phyloP scores from a whole-genome alignment of 1,140 invertebrate species.

The Nylanderia fulva region DNA sequence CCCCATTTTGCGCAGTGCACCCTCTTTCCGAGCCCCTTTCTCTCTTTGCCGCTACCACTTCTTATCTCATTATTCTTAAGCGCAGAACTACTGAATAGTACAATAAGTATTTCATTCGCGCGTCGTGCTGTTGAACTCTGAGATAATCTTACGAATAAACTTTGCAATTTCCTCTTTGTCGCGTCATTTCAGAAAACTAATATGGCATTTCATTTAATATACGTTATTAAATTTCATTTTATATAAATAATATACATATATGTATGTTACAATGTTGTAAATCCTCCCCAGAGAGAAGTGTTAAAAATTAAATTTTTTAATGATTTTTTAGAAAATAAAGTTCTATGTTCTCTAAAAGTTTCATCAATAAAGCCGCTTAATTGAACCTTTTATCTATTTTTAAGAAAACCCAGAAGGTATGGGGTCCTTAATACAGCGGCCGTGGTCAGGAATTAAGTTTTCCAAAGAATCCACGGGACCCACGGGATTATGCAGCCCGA shows the following conservation, averaged over 20 bases:
- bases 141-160: conserved; percentile 37
- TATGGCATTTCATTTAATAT: not conserved
- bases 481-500: conserved; percentile 28
- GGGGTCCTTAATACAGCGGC: not conserved
- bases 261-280: no score
- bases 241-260: no score
- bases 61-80: conserved; percentile 52
- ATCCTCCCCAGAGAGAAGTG: no score
- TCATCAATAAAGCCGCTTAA: conserved; percentile 34
- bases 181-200: conserved; percentile 12
- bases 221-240: no score
- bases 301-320: not conserved
- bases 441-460: conserved; percentile 40
- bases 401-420: not conserved
- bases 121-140: not conserved
- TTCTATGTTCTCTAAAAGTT: not conserved
- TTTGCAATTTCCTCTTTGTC: conserved; percentile 34
- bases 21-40: not conserved
- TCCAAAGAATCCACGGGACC: conserved; percentile 21
- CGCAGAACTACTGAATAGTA: conserved; percentile 13
- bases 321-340: not conserved
- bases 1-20: conserved; percentile 55
- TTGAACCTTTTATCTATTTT: conserved; percentile 40
- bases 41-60: conserved; percentile 7
- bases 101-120: conserved; percentile 39